A percentile compares a stretch with the other conserved stretches of the same genome.
These are phyloP conservation scores for Dasypus novemcinctus DNA, from an alignment of 2,113 vertebrate species.

Conservation along the genomic window DNA sequence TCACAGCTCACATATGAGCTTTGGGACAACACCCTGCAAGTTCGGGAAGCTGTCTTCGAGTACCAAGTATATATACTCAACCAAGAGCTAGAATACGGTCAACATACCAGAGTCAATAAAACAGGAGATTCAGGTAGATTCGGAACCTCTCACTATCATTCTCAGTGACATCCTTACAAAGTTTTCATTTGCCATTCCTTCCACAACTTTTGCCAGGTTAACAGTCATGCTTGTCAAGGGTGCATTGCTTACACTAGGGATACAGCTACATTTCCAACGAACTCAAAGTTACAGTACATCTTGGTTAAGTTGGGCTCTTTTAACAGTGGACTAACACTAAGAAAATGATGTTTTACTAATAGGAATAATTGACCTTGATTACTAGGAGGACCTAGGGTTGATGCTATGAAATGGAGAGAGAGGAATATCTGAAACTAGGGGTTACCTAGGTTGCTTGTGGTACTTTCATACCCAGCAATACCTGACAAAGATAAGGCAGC, in stretches of 20 bases:
- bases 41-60: background rate
- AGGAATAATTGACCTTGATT: background rate
- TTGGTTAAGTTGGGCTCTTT: background rate
- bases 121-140: background rate
- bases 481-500: background rate
- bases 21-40: background rate
- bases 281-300: background rate
- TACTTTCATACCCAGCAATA: background rate
- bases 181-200: background rate
- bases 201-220: background rate
- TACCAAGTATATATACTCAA: background rate
- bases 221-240: background rate
- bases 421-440: background rate
- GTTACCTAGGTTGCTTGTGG: background rate
- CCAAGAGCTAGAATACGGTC: background rate
- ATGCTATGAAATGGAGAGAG: background rate
- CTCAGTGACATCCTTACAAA: background rate
- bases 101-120: background rate
- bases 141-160: background rate
- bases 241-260: background rate
- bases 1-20: background rate
- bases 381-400: background rate
- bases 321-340: background rate
- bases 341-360: background rate
- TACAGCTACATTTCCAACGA: background rate